Evolutionary conservation across 1,140 invertebrate species (phyloP), one percentile per base, ranked within the genome.

Genomic region (Euura saliciscinereae): DNA sequence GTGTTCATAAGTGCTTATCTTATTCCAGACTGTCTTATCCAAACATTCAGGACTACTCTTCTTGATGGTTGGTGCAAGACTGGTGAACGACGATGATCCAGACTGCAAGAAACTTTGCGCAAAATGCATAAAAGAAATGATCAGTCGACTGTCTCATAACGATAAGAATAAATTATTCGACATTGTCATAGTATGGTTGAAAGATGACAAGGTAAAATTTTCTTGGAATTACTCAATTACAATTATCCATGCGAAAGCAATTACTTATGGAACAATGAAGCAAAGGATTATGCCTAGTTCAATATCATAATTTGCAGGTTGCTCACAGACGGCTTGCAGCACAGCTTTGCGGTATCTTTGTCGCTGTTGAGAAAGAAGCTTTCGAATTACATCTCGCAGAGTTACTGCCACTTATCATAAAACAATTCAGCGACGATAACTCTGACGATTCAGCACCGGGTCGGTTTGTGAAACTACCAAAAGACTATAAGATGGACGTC

Each of bases 21-120:
- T 76, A 44, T 84, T 88, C 5, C 79, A 94, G 92, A 85, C 89
- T 65, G 83, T 92, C 43, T 80, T 97, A 1, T 84, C 85, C 2
- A 87, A 90, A 68, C 88, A 93, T 71, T 88, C 91, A 7, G 90
- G 91, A 4, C 87, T 94, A 2, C 89, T 97, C 66, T 94, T 96
- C 77, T 79, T 97, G 0, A 91, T 93, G 0, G 83, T 97, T 43
- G 91, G 94, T 13, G 90, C 91, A 1, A 84, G 91, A 71, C 86
- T 96, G 76, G 86, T 96, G 2, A 95, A 96, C 80, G 95, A 96
- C 74, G 89, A 91, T 2, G 91, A 92, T 65, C 87, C 92, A 6
- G 85, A 88, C 2, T 95, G 93, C 80, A 87, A 91, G 2, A 91
- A 92, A 76, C 86, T 89, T 7, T 89, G 91, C 43, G 93, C 93